Evolutionary conservation across 2,797 vertebrate species (phyloP).

Genomic region (Limnodromus scolopaceus): DNA sequence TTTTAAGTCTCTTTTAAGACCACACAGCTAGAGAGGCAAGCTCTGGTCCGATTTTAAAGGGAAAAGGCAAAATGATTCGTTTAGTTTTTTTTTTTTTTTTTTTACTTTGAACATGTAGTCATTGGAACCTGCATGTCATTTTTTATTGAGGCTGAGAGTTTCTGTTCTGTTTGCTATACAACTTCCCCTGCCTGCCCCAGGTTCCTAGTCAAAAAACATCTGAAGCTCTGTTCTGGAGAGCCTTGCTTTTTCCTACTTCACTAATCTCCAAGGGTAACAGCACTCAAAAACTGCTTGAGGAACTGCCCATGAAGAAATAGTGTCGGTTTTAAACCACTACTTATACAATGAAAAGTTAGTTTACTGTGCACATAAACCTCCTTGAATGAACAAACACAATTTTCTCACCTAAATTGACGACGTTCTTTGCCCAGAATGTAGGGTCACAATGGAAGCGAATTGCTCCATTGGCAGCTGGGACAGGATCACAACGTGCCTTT

Average conservation of each 20-base stretch:
- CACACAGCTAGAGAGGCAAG: background rate
- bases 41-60: background rate
- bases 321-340: background rate
- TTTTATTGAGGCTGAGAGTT: background rate
- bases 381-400: background rate
- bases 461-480: constrained; percentile 93
- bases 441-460: constrained; percentile 98
- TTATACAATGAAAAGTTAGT: background rate
- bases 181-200: background rate
- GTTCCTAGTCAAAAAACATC: background rate
- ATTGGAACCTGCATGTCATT: background rate
- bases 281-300: background rate
- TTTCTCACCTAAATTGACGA: constrained; percentile 94
- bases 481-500: constrained; percentile 93
- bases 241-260: background rate
- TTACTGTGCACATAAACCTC: background rate
- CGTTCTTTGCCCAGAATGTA: constrained; percentile 99
- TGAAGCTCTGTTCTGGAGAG: background rate
- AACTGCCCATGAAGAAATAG: background rate
- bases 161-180: background rate
- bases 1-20: background rate
- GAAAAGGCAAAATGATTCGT: background rate
- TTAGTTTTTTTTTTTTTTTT: background rate
- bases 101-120: background rate
- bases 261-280: background rate